These are phyloP conservation scores for Leptobrachium leishanense DNA, from an alignment of 2,113 vertebrate species.

Conservation along the genomic window DNA sequence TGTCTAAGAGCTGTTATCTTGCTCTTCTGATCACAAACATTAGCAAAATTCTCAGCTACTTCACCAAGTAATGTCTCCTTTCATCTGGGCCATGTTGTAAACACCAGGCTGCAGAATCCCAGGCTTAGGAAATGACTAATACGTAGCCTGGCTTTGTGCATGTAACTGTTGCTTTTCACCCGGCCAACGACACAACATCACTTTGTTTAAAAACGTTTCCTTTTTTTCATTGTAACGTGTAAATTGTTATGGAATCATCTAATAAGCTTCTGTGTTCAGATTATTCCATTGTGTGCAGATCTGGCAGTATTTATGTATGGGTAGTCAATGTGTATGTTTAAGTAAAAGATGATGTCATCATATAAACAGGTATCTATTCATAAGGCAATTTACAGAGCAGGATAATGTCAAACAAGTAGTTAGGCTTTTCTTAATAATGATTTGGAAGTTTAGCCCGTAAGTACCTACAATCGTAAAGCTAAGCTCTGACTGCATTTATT, in stretches of 20 bases:
- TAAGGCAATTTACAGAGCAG: background rate
- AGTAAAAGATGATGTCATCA: background rate
- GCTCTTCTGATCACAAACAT: constrained; percentile 44
- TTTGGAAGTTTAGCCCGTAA: no score
- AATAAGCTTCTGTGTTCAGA: constrained; percentile 1
- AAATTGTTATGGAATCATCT: constrained; percentile 39
- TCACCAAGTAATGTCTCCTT: constrained; percentile 20
- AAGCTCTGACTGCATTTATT: no score
- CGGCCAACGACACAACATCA: constrained; percentile 15
- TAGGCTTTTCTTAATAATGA: no score
- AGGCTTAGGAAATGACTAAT: constrained; percentile 44
- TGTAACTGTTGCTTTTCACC: background rate
- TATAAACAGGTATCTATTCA: background rate
- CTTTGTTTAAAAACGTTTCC: constrained; percentile 34
- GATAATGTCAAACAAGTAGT: no score
- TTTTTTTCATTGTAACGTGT: constrained; percentile 22
- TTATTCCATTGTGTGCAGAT: constrained; percentile 2
- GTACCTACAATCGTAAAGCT: no score
- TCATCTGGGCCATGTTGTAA: constrained; percentile 35
- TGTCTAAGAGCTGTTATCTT: constrained; percentile 40
- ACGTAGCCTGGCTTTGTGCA: constrained; percentile 32
- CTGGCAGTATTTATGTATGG: background rate
- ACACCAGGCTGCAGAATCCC: constrained; percentile 27
- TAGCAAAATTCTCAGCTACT: constrained; percentile 44
- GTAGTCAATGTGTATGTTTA: background rate